These are phyloP conservation scores for Xestobium rufovillosum DNA, from an alignment of 2,888 invertebrate species.

Conservation along the genomic window DNA sequence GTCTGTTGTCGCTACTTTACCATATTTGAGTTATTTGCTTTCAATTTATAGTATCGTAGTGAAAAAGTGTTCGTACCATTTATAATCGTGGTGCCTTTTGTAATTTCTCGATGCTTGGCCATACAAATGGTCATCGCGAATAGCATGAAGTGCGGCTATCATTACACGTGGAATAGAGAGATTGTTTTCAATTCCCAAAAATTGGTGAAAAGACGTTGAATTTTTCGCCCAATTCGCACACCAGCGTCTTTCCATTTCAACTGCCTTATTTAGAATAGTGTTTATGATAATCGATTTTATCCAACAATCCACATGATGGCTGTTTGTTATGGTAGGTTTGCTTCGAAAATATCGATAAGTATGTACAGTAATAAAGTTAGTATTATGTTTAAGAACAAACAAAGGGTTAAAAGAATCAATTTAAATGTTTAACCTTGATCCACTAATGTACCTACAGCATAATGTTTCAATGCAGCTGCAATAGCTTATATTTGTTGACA, in stretches of 20 bases:
- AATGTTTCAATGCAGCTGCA: too few relatives aligned
- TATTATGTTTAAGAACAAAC: too few relatives aligned
- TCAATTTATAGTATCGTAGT: too few relatives aligned
- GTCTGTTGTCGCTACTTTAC: too few relatives aligned
- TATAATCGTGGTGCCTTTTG: too few relatives aligned
- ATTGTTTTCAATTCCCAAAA: conserved; percentile 90
- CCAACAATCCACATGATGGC: conserved; percentile 32
- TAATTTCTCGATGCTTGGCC: conserved; percentile 34
- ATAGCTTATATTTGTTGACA: too few relatives aligned
- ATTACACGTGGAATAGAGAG: conserved; percentile 88
- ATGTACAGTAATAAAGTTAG: conserved; percentile 18
- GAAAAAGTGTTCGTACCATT: too few relatives aligned
- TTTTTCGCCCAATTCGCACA: conserved; percentile 24
- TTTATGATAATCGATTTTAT: conserved; percentile 14
- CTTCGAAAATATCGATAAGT: conserved; percentile 6
- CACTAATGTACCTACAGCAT: too few relatives aligned
- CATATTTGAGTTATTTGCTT: too few relatives aligned
- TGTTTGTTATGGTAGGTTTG: conserved; percentile 40
- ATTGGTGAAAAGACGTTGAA: conserved; percentile 87
- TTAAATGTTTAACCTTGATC: too few relatives aligned
- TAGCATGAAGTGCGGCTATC: conserved; percentile 72
- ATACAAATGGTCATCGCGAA: conserved; percentile 41
- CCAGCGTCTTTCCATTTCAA: conserved; percentile 22
- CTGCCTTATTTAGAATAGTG: conserved; percentile 4
- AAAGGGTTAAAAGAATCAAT: too few relatives aligned